Evolutionary conservation across 2,797 vertebrate genomes (phyloP).

Genomic region (Pangasius macronema): DNA sequence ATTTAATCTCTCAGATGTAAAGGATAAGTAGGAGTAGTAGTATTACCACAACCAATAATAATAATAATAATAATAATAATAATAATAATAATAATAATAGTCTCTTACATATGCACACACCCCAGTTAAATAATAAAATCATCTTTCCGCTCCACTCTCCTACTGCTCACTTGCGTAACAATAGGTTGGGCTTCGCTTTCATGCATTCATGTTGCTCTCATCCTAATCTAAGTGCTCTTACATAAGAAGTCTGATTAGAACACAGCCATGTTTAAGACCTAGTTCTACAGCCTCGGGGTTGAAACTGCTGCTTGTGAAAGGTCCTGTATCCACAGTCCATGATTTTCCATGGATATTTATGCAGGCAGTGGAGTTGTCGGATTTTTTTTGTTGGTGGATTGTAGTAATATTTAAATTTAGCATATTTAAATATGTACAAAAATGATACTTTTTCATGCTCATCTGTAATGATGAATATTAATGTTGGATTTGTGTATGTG

Average conservation of each 20-base stretch:
- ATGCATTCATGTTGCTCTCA: not conserved
- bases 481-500: not conserved
- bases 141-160: not conserved
- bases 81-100: not conserved
- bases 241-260: not conserved
- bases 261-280: not conserved
- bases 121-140: not conserved
- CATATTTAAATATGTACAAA: not conserved
- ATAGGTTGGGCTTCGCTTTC: not conserved
- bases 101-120: not conserved
- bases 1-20: not conserved
- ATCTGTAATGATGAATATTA: not conserved
- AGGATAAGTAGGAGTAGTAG: not conserved
- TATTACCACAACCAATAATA: not conserved
- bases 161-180: not conserved
- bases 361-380: not conserved
- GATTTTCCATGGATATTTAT: not conserved
- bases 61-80: not conserved
- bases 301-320: not conserved
- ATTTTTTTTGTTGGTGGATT: not conserved
- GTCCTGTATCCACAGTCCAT: not conserved
- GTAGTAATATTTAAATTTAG: not conserved
- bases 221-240: not conserved
- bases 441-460: not conserved
- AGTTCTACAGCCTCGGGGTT: not conserved